Percentiles rank a stretch among this genome's conserved stretches.
phyloP scores from a whole-genome alignment of 2,797 vertebrate species.

The Poeciliopsis presidionis region DNA sequence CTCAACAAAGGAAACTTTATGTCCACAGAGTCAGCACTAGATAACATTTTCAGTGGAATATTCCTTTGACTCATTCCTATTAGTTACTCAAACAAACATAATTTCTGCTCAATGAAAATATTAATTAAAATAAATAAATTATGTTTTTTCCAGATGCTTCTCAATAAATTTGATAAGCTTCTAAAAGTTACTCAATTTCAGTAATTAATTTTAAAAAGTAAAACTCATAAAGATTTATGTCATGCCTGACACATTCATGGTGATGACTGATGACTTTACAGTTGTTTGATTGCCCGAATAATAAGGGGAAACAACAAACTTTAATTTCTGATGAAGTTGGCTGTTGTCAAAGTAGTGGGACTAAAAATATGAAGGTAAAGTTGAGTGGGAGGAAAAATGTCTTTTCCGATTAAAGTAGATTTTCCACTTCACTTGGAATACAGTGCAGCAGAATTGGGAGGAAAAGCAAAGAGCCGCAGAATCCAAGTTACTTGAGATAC shows the following conservation, averaged over 20 bases:
- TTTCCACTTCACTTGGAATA: background rate
- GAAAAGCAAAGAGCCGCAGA: background rate
- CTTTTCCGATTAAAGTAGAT: background rate
- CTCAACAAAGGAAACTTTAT: background rate
- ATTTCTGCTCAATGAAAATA: slow-evolving; percentile 1
- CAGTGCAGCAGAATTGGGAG: background rate
- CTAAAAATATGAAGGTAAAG: background rate
- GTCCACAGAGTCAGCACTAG: background rate
- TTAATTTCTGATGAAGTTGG: background rate
- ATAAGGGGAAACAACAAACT: background rate
- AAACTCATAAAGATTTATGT: background rate
- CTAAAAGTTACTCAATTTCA: background rate
- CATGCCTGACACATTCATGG: background rate
- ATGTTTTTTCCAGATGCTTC: background rate
- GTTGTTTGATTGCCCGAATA: background rate
- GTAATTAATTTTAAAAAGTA: background rate
- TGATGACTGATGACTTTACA: background rate
- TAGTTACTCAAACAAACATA: slow-evolving; percentile 2
- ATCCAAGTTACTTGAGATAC: background rate
- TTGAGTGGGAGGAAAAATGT: background rate
- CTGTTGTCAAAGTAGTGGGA: background rate
- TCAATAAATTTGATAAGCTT: background rate
- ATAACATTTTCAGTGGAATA: slow-evolving; percentile 28
- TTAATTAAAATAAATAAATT: background rate
- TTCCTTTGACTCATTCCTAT: slow-evolving; percentile 19